Conservation (phyloP, 2,888 invertebrate genomes). For the Pasiphila rectangulata region DNA sequence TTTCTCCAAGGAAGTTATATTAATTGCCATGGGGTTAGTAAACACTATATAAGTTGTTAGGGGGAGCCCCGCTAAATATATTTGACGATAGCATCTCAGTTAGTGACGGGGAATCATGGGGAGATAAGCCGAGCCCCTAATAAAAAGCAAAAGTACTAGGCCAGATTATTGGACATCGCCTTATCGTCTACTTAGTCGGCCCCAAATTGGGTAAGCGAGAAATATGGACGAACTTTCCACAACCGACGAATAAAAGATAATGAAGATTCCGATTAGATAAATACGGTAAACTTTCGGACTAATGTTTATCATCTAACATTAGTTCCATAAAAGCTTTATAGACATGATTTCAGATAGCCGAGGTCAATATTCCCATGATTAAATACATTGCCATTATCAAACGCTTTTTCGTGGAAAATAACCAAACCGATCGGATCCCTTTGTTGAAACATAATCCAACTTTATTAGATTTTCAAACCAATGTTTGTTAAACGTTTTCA, state of each 20-base stretch:
- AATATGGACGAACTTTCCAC: slow-evolving; percentile 74
- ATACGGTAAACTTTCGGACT: slow-evolving; percentile 56
- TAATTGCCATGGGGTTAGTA: slow-evolving; percentile 44
- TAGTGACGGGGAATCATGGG: slow-evolving; percentile 60
- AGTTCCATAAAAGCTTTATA: slow-evolving; percentile 34
- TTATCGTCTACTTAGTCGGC: slow-evolving; percentile 68
- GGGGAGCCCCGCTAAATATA: slow-evolving; percentile 56
- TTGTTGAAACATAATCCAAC: slow-evolving; percentile 60
- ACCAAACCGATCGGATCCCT: slow-evolving; percentile 40
- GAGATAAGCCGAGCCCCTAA: slow-evolving; percentile 67
- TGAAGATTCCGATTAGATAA: slow-evolving; percentile 72
- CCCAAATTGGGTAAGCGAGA: slow-evolving; percentile 74
- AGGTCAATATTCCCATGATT: slow-evolving; percentile 25
- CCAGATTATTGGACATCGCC: slow-evolving; percentile 67
- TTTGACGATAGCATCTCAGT: slow-evolving; percentile 57
- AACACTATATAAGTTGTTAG: slow-evolving; percentile 49
- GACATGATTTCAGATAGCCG: slow-evolving; percentile 25
- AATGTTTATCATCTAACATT: slow-evolving; percentile 33
- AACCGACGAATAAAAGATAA: slow-evolving; percentile 69
- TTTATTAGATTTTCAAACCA: slow-evolving; percentile 70
- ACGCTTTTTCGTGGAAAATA: slow-evolving; percentile 16
- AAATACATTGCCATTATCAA: slow-evolving; percentile 22
- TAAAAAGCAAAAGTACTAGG: slow-evolving; percentile 64
- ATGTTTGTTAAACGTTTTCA: slow-evolving; percentile 78
- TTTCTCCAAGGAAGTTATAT: slow-evolving; percentile 34